Evolutionary conservation across 2,113 vertebrate species (phyloP).

Genomic region (Lepus timidus): DNA sequence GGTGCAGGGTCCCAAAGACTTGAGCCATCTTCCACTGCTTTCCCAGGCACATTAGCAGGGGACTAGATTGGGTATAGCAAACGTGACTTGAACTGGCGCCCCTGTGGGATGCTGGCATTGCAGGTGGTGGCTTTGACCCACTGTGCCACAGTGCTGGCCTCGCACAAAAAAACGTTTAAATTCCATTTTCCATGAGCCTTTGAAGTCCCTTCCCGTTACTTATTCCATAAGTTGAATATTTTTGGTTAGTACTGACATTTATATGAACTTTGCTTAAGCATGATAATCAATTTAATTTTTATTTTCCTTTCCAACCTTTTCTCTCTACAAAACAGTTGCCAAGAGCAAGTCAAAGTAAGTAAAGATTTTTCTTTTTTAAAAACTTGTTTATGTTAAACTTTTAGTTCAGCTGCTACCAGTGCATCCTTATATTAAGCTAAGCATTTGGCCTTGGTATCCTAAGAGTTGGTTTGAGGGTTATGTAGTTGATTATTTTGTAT

Average conservation of each 20-base stretch:
- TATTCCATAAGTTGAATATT: not conserved
- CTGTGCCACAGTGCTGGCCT: too few relatives aligned
- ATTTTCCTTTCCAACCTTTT: slow-evolving; percentile 62
- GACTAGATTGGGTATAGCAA: too few relatives aligned
- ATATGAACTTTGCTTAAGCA: slow-evolving; percentile 44
- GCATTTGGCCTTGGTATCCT: slow-evolving; percentile 40
- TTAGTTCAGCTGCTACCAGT: not conserved
- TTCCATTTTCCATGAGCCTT: too few relatives aligned
- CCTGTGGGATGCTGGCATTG: too few relatives aligned
- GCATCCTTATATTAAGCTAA: not conserved
- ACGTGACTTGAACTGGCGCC: too few relatives aligned
- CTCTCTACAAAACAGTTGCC: slow-evolving; percentile 85
- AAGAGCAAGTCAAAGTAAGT: slow-evolving; percentile 92
- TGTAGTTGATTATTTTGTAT: slow-evolving; percentile 8
- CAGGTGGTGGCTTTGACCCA: too few relatives aligned
- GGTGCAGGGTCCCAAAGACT: too few relatives aligned
- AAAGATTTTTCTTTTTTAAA: slow-evolving; percentile 53
- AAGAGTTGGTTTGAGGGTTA: slow-evolving; percentile 31
- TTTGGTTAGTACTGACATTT: slow-evolving; percentile 42
- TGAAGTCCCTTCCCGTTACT: not conserved
- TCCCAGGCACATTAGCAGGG: too few relatives aligned
- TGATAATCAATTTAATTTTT: slow-evolving; percentile 69
- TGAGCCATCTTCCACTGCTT: too few relatives aligned
- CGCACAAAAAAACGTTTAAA: too few relatives aligned
- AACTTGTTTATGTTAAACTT: slow-evolving; percentile 9